Evolutionary conservation across 2,888 invertebrate genomes (phyloP).

Genomic region (Linnaemya tessellans): DNA sequence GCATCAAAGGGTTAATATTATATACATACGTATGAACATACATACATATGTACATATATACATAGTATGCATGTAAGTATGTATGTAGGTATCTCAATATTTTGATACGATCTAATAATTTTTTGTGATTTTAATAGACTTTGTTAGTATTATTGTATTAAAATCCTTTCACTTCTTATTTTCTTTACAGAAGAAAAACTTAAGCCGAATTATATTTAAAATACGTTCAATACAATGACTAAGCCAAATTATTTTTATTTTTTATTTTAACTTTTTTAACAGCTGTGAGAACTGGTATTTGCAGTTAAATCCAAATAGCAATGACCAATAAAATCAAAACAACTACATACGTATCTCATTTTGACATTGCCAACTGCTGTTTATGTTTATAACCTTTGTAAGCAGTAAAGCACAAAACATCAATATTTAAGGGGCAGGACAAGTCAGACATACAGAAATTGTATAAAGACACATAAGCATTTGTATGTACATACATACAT

Average conservation of each 20-base stretch:
- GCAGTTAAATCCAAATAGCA: constrained; percentile 7
- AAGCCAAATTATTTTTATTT: constrained; percentile 13
- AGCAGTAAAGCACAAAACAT: constrained; percentile 56
- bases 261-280: not conserved
- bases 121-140: constrained; percentile 13
- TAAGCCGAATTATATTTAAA: constrained; percentile 14
- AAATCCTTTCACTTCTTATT: constrained; percentile 53
- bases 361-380: constrained; percentile 49
- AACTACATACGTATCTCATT: constrained; percentile 16
- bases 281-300: constrained; percentile 19
- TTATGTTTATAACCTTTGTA: constrained; percentile 61
- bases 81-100: not conserved
- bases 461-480: not conserved
- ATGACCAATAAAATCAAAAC: constrained; percentile 39
- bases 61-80: not conserved
- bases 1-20: constrained; percentile 19
- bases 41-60: not conserved
- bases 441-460: constrained; percentile 39
- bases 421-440: constrained; percentile 51
- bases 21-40: not conserved
- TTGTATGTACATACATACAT: not conserved
- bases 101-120: constrained; percentile 52
- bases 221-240: constrained; percentile 25
- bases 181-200: constrained; percentile 16
- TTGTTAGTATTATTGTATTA: constrained; percentile 2